Base-by-base conservation (phyloP, 2,797 vertebrate genomes). In the Notamacropus eugenii region DNA sequence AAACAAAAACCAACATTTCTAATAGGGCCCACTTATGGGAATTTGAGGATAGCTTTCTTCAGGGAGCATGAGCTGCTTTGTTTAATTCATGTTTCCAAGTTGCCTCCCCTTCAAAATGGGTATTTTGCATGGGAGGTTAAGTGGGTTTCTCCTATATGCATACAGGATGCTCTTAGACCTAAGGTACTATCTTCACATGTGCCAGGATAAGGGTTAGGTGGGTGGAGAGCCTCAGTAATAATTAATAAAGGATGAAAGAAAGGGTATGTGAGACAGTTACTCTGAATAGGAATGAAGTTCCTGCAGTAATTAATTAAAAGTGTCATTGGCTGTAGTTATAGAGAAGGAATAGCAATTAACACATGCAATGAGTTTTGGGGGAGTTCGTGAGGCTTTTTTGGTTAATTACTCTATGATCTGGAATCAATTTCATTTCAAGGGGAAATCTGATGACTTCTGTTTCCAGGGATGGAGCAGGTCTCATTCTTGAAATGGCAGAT, bases 231-330 rank as follows among this genome's bases (percentile, higher is more conserved):
- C 40, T 50, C 40, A 46, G 24, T 87, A 95, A 94, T 94, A 96
- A 96, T 59, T 94, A 92, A 95, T 46, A 54, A 96, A 96, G 34
- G 24, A 96, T 96, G 12, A 55, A 59, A 13, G 87, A 57, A 95
- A 96, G 57, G 58, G 90, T 94, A 95, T 93, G 31, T 55, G 95
- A 97, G 94, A 92, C 95, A 87, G 40, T 94, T 93, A 57, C 93
- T 93, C 29, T 96, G 92, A 98, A 94, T 96, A 90, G 91, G 97
- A 96, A 93, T 97, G 90, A 97, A 91, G 90, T 94, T 93, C 58
- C 92, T 94, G 91, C 95, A 94, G 93, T 97, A 97, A 97, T 98
- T 98, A 98, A 98, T 97, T 97, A 95, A 97, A 96, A 96, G 96
- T 95, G 62, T 40, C 55, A 82, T 95, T 57, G 82, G 96, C 97